Evolutionary conservation across 1,140 invertebrate species (phyloP), one percentile per base, ranked within the genome.

Genomic region (Phenacoccus solenopsis): DNA sequence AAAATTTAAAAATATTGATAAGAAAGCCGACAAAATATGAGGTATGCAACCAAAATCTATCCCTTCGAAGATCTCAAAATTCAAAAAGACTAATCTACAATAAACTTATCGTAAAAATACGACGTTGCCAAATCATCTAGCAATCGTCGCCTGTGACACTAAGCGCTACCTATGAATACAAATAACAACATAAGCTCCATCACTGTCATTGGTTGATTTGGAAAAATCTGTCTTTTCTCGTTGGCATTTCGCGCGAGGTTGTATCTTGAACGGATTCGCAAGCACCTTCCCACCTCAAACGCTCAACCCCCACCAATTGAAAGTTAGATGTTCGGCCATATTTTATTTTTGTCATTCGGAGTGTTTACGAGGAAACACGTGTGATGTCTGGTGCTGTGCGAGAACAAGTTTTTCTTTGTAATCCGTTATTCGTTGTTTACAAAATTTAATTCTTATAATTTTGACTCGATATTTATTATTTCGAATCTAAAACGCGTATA

Each of bases 291-390:
- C 38, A 49, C 38, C 59, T 27, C 59, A 4, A 64, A 20, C 16
- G 5, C 25, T 64, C 59, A 64, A 64, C 25, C 59, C 59, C 59
- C 59, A 64, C 59, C 59, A 64, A 64, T 24, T 24, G 59, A 64
- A 64, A 64, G 22, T 64, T 64, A 64, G 59, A 64, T 64, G 59
- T 64, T 24, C 59, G 59, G 59, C 59, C 59, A 64, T 64, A 64
- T 64, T 64, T 64, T 64, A 64, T 64, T 64, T 64, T 64, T 64
- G 59, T 64, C 59, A 64, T 64, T 64, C 59, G 59, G 59, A 64
- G 59, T 64, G 59, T 64, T 64, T 64, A 64, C 59, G 59, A 64
- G 59, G 59, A 64, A 64, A 64, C 59, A 64, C 59, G 59, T 64
- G 59, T 64, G 59, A 64, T 64, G 59, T 27, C 59, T 25, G 59